phyloP scores from a whole-genome alignment of 2,888 invertebrate species.

The Drymonia ruficornis region DNA sequence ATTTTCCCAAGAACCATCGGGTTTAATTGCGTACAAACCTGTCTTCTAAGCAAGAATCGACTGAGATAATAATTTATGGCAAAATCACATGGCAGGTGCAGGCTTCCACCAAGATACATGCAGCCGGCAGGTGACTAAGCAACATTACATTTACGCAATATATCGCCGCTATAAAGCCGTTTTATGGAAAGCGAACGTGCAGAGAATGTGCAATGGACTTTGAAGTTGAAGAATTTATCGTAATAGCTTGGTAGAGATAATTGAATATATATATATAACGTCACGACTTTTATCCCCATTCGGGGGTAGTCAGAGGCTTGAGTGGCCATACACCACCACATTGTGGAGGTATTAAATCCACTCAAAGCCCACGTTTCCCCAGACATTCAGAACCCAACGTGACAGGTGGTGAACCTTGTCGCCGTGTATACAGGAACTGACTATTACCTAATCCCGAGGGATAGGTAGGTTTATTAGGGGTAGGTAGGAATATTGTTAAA shows the following conservation, averaged over 20 bases:
- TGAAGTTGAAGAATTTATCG: constrained; percentile 9
- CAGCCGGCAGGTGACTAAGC: constrained; percentile 13
- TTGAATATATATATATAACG: neutral
- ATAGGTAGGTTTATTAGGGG: too few relatives aligned
- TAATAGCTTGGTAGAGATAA: neutral
- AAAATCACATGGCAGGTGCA: constrained; percentile 47
- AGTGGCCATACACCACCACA: too few relatives aligned
- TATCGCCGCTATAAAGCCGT: constrained; percentile 14
- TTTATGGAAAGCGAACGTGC: neutral
- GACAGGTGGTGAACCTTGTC: too few relatives aligned
- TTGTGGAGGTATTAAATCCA: too few relatives aligned
- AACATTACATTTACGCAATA: constrained; percentile 18
- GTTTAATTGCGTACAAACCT: constrained; percentile 46
- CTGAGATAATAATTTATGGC: constrained; percentile 40
- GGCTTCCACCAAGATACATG: constrained; percentile 15
- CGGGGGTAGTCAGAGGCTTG: too few relatives aligned
- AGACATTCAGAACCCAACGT: too few relatives aligned
- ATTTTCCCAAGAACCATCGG: constrained; percentile 38
- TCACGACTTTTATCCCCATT: too few relatives aligned
- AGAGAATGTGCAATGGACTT: constrained; percentile 15
- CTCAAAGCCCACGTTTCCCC: too few relatives aligned
- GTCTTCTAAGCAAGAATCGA: constrained; percentile 48
- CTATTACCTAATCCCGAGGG: too few relatives aligned
- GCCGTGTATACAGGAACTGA: too few relatives aligned
- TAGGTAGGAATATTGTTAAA: too few relatives aligned